Conservation (phyloP, 2,888 invertebrate genomes). For the Eilema caniola region DNA sequence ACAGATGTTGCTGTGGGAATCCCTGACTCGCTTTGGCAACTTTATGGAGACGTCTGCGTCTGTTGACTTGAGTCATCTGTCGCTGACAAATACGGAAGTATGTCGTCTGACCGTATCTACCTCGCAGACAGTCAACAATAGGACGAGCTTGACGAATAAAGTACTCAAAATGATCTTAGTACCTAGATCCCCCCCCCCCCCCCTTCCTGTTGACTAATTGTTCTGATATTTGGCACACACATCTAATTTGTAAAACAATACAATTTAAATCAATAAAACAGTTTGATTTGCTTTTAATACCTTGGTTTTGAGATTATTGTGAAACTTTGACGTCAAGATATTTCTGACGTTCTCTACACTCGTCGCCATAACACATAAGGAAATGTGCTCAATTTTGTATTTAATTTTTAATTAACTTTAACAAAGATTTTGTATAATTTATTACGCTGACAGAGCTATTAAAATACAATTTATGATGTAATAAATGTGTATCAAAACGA, state of each 20-base stretch:
- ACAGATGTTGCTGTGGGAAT: not conserved
- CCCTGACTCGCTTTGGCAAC: not conserved
- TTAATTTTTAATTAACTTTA: not conserved
- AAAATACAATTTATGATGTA: not conserved
- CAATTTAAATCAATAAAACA: no score
- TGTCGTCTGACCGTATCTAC: not conserved
- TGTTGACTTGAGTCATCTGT: not conserved
- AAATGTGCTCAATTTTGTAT: not conserved
- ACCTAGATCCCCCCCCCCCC: no score
- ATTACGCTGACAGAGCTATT: not conserved
- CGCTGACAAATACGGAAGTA: not conserved
- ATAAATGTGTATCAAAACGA: not conserved
- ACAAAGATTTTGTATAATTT: not conserved
- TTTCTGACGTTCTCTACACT: no score
- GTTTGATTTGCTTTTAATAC: no score
- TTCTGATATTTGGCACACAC: no score
- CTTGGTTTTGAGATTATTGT: no score
- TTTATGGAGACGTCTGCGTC: not conserved
- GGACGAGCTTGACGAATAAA: no score
- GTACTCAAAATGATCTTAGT: no score
- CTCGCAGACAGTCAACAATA: no score
- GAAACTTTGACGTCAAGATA: no score
- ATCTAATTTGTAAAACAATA: no score
- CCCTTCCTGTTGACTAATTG: no score
- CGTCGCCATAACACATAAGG: not conserved